Evolutionary conservation across 2,888 invertebrate species (phyloP).

Genomic region (Mesorhabditis spiculigera): DNA sequence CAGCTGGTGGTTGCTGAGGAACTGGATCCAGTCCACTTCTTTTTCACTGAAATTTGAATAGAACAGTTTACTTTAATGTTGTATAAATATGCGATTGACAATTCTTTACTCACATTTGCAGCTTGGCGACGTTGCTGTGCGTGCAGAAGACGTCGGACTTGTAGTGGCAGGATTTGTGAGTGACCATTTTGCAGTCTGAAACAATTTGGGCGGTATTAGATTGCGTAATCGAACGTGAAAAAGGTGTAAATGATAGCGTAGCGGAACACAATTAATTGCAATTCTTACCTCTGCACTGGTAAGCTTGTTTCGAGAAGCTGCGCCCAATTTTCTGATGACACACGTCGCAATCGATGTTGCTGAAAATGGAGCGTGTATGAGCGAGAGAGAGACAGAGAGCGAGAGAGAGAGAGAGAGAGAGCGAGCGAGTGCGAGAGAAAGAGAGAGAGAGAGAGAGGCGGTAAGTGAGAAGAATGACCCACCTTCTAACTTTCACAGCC

Average conservation of each 20-base stretch:
- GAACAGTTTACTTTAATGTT: neutral
- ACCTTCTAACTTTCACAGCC: slow-evolving; percentile 57
- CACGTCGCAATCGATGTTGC: slow-evolving; percentile 43
- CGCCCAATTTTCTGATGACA: slow-evolving; percentile 49
- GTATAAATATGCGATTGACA: neutral
- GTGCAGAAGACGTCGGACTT: slow-evolving; percentile 51
- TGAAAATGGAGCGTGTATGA: neutral
- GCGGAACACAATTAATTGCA: neutral
- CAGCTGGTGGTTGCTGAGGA: slow-evolving; percentile 45
- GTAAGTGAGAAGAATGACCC: slow-evolving; percentile 2
- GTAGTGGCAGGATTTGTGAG: slow-evolving; percentile 57
- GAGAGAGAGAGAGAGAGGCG: too few relatives aligned
- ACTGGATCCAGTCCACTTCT: slow-evolving; percentile 56
- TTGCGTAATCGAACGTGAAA: too few relatives aligned
- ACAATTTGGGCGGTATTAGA: neutral
- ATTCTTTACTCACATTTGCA: slow-evolving; percentile 37
- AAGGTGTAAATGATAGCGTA: too few relatives aligned
- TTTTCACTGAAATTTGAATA: slow-evolving; percentile 29
- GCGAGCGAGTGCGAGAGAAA: too few relatives aligned
- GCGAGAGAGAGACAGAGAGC: too few relatives aligned
- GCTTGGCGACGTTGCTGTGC: slow-evolving; percentile 40
- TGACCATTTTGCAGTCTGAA: slow-evolving; percentile 56
- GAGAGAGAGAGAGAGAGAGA: too few relatives aligned
- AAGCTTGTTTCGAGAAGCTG: slow-evolving; percentile 57
- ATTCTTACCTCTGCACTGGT: slow-evolving; percentile 56